These are phyloP conservation scores for Agrochola litura DNA, from an alignment of 2,888 invertebrate genomes.

Conservation along the genomic window DNA sequence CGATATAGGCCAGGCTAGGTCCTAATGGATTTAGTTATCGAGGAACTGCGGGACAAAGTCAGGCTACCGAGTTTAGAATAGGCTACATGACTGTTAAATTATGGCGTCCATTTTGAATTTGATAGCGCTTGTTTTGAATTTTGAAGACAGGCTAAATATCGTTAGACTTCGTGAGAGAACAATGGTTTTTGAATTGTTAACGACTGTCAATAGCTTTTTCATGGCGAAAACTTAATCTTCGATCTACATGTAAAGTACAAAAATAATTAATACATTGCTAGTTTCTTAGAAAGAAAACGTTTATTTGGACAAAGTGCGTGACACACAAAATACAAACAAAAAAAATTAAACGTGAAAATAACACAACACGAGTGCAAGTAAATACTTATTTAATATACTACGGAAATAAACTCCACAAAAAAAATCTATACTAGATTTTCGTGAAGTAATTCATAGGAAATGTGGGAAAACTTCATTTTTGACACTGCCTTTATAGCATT, in stretches of 20 bases:
- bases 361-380: neutral
- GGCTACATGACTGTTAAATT: conserved; percentile 40
- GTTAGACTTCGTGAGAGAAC: neutral
- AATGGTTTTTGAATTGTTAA: neutral
- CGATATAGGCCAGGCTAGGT: conserved; percentile 59
- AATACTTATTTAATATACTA: neutral
- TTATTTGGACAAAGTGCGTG: too few species aligned
- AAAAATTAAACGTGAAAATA: too few species aligned
- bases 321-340: too few species aligned
- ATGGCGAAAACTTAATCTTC: neutral
- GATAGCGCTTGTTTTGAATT: conserved; percentile 22
- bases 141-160: conserved; percentile 3
- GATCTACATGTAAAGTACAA: neutral
- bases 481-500: neutral
- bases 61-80: conserved; percentile 24
- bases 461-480: too few species aligned
- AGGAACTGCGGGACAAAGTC: conserved; percentile 39
- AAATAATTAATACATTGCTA: neutral
- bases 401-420: neutral
- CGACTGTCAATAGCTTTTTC: neutral
- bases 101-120: conserved; percentile 23
- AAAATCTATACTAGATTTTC: neutral
- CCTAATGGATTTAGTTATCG: conserved; percentile 62
- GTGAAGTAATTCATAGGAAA: neutral
- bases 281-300: neutral